Percentiles rank a stretch among this genome's conserved stretches.
Evolutionary conservation across 1,140 invertebrate species (phyloP).

Genomic region (Drosophila repletoides): DNA sequence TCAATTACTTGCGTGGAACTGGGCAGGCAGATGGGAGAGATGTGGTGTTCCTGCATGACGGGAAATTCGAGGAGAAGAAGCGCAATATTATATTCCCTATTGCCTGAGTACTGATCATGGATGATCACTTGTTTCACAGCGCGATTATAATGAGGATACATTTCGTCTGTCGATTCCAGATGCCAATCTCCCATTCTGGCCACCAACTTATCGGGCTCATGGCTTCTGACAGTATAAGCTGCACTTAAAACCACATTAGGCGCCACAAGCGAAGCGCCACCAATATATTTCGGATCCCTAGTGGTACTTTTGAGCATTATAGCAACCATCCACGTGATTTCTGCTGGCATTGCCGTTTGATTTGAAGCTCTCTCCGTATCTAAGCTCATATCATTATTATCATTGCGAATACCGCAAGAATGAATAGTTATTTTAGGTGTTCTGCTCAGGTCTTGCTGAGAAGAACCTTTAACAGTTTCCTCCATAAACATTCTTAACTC

Average conservation of each 20-base stretch:
- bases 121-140: neutral
- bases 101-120: conserved; percentile 84
- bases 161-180: conserved; percentile 57
- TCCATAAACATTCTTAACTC: too few species aligned
- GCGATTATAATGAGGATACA: conserved; percentile 87
- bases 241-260: conserved; percentile 1
- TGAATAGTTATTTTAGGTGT: too few species aligned
- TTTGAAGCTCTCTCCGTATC: conserved; percentile 55
- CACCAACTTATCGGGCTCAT: conserved; percentile 36
- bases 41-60: conserved; percentile 85
- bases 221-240: neutral
- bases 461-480: too few species aligned
- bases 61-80: conserved; percentile 85
- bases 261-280: conserved; percentile 6
- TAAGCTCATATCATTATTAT: neutral
- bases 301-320: neutral
- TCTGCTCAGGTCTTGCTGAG: too few species aligned
- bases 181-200: conserved; percentile 90
- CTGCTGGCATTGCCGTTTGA: neutral
- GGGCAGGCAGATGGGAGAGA: conserved; percentile 89
- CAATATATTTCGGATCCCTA: conserved; percentile 82
- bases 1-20: conserved; percentile 34
- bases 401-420: neutral
- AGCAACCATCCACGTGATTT: conserved; percentile 12
- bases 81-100: conserved; percentile 86